Conservation (phyloP, 2,888 invertebrate species). For the Oscheius sp. region DNA sequence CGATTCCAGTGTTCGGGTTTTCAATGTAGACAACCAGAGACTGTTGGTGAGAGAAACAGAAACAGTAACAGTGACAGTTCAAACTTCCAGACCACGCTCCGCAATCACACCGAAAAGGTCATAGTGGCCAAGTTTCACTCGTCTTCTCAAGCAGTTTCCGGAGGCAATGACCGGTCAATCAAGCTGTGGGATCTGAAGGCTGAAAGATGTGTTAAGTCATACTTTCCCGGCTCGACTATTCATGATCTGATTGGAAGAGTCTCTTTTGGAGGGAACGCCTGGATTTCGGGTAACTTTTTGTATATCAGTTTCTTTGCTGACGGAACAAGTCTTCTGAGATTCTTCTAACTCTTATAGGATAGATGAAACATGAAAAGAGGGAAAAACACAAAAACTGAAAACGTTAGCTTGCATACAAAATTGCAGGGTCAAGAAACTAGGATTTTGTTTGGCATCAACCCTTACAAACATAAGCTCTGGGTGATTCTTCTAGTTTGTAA, state of each 20-base stretch:
- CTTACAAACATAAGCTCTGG: too few relatives aligned
- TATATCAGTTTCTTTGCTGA: too few relatives aligned
- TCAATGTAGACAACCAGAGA: conserved; percentile 90
- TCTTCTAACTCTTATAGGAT: not conserved
- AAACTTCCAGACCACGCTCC: conserved; percentile 80
- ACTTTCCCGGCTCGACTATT: conserved; percentile 67
- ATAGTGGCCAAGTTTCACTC: conserved; percentile 93
- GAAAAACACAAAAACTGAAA: too few relatives aligned
- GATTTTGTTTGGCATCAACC: too few relatives aligned
- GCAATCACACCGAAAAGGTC: conserved; percentile 96
- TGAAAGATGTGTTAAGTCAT: conserved; percentile 80
- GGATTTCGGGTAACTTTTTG: conserved; percentile 83
- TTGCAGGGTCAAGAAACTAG: too few relatives aligned
- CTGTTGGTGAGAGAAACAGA: conserved; percentile 40
- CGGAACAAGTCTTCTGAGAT: not conserved
- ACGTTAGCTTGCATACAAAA: too few relatives aligned
- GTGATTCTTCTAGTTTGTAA: too few relatives aligned
- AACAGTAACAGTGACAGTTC: not conserved
- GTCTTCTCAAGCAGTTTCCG: conserved; percentile 81
- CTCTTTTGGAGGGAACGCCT: conserved; percentile 81
- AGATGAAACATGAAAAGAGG: too few relatives aligned
- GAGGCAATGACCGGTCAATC: conserved; percentile 95
- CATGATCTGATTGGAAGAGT: conserved; percentile 82
- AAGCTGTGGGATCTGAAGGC: conserved; percentile 98
- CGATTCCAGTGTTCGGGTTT: conserved; percentile 94